Conservation (phyloP, 2,113 vertebrate species). For the Geococcyx californianus region DNA sequence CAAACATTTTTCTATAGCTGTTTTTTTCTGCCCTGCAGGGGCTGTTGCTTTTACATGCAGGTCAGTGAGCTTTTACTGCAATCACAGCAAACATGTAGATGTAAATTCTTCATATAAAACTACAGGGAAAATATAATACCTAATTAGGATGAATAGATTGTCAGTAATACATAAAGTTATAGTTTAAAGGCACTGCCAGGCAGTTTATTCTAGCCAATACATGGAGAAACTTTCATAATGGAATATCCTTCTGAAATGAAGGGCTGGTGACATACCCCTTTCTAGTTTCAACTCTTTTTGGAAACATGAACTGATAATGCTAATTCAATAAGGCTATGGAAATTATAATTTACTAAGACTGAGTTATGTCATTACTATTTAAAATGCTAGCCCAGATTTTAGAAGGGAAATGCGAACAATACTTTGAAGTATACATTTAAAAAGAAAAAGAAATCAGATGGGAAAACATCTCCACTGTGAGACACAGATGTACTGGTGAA, state of each 20-base stretch:
- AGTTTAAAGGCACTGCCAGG: not conserved
- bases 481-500: fast-evolving
- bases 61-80: not conserved
- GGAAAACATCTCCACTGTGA: not conserved
- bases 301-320: not conserved
- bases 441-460: not conserved
- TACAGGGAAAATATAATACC: not conserved
- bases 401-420: not conserved
- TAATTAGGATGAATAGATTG: not conserved
- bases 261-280: not conserved
- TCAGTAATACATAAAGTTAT: not conserved
- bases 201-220: not conserved
- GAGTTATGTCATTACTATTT: not conserved
- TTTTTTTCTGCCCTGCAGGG: not conserved
- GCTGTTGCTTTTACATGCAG: not conserved
- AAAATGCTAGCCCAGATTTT: not conserved
- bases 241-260: not conserved
- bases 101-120: not conserved
- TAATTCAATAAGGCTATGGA: not conserved
- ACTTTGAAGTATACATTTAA: not conserved
- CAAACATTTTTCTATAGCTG: not conserved
- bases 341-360: not conserved
- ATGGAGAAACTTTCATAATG: not conserved
- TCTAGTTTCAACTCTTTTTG: not conserved
- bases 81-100: not conserved